These are phyloP conservation scores for Gallirallus australis DNA, from an alignment of 2,797 vertebrate species.

Conservation along the genomic window DNA sequence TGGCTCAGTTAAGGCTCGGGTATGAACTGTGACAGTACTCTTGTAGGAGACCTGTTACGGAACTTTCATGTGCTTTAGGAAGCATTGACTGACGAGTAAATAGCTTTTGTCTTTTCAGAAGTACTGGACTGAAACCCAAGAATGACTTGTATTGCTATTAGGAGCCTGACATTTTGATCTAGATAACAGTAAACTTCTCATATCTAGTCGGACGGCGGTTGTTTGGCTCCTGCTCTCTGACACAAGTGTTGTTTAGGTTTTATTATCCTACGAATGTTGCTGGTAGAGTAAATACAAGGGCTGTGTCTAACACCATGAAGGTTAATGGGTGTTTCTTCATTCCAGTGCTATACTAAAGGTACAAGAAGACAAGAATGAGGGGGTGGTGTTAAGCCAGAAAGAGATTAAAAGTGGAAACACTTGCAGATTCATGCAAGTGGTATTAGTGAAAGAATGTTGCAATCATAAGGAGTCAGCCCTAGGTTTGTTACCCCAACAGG, in stretches of 20 bases:
- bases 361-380: not conserved
- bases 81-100: not conserved
- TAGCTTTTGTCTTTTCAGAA: not conserved
- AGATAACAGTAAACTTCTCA: not conserved
- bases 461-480: not conserved
- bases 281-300: not conserved
- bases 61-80: not conserved
- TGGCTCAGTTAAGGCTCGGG: not conserved
- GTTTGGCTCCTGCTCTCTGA: not conserved
- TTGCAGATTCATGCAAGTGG: not conserved
- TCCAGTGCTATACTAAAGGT: not conserved
- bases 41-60: not conserved
- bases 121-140: not conserved
- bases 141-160: not conserved
- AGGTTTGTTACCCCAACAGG: not conserved
- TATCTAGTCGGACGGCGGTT: not conserved
- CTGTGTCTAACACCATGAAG: fast-evolving
- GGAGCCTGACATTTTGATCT: not conserved
- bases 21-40: fast-evolving
- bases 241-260: not conserved
- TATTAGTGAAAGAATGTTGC: not conserved
- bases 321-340: not conserved
- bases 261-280: not conserved
- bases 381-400: not conserved
- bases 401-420: not conserved